Evolutionary conservation across 2,888 invertebrate species (phyloP).

Genomic region (Caprella mutica): DNA sequence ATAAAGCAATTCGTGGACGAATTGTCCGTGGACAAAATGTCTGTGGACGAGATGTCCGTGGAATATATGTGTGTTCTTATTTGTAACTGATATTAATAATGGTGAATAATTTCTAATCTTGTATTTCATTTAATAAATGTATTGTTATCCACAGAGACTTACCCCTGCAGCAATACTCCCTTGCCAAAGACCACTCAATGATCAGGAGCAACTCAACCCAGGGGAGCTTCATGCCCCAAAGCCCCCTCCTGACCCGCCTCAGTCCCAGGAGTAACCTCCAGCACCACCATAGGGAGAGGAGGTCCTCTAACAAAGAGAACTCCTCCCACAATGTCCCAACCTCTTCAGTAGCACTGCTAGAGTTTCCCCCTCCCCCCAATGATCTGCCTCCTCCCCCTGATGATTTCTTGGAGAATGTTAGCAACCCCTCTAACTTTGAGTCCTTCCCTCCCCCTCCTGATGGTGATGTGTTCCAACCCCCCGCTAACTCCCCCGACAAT

Average conservation of each 20-base stretch:
- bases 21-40: no score
- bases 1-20: no score
- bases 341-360: constrained; percentile 56
- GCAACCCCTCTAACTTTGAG: neutral
- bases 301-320: constrained; percentile 8
- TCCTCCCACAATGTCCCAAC: constrained; percentile 41
- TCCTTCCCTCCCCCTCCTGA: constrained; percentile 34
- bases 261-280: constrained; percentile 51
- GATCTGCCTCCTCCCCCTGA: constrained; percentile 59
- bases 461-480: constrained; percentile 8
- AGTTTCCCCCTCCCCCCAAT: constrained; percentile 75
- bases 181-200: constrained; percentile 45
- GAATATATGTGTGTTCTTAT: no score
- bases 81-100: no score
- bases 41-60: no score
- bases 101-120: no score
- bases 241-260: constrained; percentile 46
- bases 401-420: constrained; percentile 29
- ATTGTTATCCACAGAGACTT: no score
- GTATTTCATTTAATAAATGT: no score
- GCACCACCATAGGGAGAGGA: constrained; percentile 37
- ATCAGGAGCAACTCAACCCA: constrained; percentile 79
- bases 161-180: no score
- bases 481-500: constrained; percentile 24
- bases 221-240: constrained; percentile 43